Evolutionary conservation across 2,113 vertebrate genomes (phyloP).

Genomic region (Symphodus melops): DNA sequence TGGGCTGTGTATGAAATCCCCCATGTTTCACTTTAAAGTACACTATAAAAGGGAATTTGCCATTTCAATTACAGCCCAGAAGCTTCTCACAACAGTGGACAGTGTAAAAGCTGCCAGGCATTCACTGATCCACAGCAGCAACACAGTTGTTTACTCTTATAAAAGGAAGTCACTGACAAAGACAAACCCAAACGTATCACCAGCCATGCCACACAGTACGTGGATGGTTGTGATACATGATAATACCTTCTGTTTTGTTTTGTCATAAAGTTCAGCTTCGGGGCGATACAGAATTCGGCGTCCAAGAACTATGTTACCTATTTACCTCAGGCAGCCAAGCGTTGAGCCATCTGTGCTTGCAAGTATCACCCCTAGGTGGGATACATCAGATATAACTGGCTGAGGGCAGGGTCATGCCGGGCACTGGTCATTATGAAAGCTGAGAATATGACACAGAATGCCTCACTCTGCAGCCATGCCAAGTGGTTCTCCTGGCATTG

Average conservation of each 20-base stretch:
- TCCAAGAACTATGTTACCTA: constrained; percentile 56
- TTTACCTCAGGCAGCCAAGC: constrained; percentile 65
- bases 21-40: constrained; percentile 6
- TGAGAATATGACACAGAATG: constrained; percentile 55
- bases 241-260: constrained; percentile 68
- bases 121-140: constrained; percentile 39
- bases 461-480: constrained; percentile 38
- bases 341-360: constrained; percentile 61
- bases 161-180: constrained; percentile 57
- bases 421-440: constrained; percentile 53
- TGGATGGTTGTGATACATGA: constrained; percentile 64
- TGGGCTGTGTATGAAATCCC: too few relatives aligned
- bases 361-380: constrained; percentile 55
- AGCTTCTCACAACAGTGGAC: constrained; percentile 9
- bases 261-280: constrained; percentile 62
- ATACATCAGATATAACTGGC: constrained; percentile 64
- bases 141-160: constrained; percentile 32
- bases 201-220: constrained; percentile 44
- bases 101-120: constrained; percentile 27
- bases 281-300: constrained; percentile 37
- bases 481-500: constrained; percentile 35
- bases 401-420: constrained; percentile 23
- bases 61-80: constrained; percentile 6
- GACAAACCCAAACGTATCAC: constrained; percentile 24
- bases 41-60: too few relatives aligned